phyloP scores from a whole-genome alignment of 2,113 vertebrate genomes.

The Aptenodytes forsteri region DNA sequence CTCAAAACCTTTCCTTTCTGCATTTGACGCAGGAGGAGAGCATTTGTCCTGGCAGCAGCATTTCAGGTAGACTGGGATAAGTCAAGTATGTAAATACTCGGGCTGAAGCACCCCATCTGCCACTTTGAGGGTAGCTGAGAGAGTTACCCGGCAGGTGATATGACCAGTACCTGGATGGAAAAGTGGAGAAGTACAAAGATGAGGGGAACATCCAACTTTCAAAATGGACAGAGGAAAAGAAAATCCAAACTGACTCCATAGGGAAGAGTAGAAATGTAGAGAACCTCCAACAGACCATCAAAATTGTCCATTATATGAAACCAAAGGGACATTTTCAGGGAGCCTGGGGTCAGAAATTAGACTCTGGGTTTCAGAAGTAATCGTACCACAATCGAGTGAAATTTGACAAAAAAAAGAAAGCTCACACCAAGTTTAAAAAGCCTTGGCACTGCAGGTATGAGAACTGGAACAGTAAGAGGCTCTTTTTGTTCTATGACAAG shows the following conservation, averaged over 20 bases:
- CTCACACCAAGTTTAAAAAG: neutral
- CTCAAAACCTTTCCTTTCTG: neutral
- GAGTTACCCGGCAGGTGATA: neutral
- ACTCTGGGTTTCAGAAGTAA: neutral
- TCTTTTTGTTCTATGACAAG: neutral
- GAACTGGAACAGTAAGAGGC: neutral
- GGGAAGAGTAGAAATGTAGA: neutral
- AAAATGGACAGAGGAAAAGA: neutral
- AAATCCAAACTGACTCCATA: neutral
- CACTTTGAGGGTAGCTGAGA: neutral
- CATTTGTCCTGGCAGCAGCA: neutral
- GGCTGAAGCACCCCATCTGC: neutral
- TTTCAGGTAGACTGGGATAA: neutral
- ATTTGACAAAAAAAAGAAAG: neutral
- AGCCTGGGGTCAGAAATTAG: neutral
- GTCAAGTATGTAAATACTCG: neutral
- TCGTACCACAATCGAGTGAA: neutral
- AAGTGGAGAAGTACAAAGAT: neutral
- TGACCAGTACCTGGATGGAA: neutral
- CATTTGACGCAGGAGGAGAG: neutral
- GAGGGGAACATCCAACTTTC: neutral
- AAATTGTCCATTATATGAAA: neutral
- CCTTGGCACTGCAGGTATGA: neutral
- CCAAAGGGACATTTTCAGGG: neutral
- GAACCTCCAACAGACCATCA: neutral